Evolutionary conservation across 2,113 vertebrate genomes (phyloP), one percentile per base, ranked within the genome.

Genomic region (Nothobranchius kuhntae): DNA sequence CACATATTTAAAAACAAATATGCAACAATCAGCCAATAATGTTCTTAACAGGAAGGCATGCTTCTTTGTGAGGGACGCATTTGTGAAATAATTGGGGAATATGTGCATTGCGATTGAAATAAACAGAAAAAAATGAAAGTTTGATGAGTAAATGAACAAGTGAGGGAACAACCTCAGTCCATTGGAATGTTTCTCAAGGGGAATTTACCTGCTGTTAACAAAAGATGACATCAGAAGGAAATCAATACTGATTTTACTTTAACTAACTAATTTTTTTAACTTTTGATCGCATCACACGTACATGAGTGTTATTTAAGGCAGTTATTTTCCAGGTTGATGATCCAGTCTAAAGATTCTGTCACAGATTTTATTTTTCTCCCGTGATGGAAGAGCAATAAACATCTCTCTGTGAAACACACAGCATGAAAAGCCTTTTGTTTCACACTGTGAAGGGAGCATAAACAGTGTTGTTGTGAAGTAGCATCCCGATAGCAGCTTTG

Each of bases 401-500:
- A 63, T 15, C 61, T 71, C 47, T 73, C 47, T 14, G 17, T 63
- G 13, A 83, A 73, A 78, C 63, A 51, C 8, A 26, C 53, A 59
- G 80, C 48, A 67, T 40, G 40, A 81, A 71, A 72, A 66, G 61
- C 64, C 42, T 60, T 42, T 17, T 51, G 40, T 30, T 30, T 36
- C 56, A 61, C 42, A 57, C 63, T 65, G 68, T 47, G 73, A 56
- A 48, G 13, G 35, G 21, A 85, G 67, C 58, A 68, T 71, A 66
- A 72, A 77, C 66, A 75, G 7, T 13, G 26, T 75, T 58, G 55
- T 53, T 35, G 56, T 75, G 61, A 55, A 65, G 48, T 61, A 67
- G 68, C 77, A 62, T 42, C 42, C 79, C 55, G 67, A 82, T 66
- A 64, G 54, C 35, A 35, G 81, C 76, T 83, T 84, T 84, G 66